These are phyloP conservation scores for Invenusta paracnida DNA, from an alignment of 2,888 invertebrate genomes.

Conservation along the genomic window DNA sequence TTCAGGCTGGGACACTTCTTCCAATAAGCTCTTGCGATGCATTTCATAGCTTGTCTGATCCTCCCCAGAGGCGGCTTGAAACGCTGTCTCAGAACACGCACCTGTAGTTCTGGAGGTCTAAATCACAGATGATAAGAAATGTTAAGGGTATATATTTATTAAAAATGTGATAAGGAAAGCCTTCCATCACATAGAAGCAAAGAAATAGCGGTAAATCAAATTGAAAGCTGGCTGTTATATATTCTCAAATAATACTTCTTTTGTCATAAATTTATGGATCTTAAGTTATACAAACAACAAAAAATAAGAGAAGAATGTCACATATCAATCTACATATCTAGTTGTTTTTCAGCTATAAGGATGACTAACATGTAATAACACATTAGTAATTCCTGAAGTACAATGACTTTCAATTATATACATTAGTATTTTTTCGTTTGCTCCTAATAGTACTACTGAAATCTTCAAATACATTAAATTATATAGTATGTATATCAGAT, in stretches of 20 bases:
- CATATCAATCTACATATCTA: neutral
- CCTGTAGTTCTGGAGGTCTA: too few relatives aligned
- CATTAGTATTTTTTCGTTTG: neutral
- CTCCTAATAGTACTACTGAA: neutral
- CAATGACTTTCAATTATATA: neutral
- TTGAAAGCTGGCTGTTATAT: neutral
- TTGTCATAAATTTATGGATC: too few relatives aligned
- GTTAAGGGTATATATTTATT: neutral
- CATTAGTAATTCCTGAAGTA: neutral
- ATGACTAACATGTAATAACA: neutral
- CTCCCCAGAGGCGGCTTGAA: too few relatives aligned
- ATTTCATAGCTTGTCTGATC: too few relatives aligned
- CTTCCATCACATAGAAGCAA: neutral
- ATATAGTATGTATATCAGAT: too few relatives aligned
- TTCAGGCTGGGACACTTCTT: too few relatives aligned
- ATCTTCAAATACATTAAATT: neutral
- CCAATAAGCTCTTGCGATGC: too few relatives aligned
- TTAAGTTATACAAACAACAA: neutral
- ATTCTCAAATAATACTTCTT: too few relatives aligned
- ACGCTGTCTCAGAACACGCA: too few relatives aligned
- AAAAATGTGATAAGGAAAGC: neutral
- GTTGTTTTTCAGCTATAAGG: neutral
- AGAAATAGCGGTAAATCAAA: neutral
- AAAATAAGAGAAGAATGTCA: neutral
- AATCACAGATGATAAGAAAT: too few relatives aligned